Evolutionary conservation across 2,113 vertebrate genomes (phyloP), one percentile per base, ranked within the genome.

Genomic region (Scomber japonicus): DNA sequence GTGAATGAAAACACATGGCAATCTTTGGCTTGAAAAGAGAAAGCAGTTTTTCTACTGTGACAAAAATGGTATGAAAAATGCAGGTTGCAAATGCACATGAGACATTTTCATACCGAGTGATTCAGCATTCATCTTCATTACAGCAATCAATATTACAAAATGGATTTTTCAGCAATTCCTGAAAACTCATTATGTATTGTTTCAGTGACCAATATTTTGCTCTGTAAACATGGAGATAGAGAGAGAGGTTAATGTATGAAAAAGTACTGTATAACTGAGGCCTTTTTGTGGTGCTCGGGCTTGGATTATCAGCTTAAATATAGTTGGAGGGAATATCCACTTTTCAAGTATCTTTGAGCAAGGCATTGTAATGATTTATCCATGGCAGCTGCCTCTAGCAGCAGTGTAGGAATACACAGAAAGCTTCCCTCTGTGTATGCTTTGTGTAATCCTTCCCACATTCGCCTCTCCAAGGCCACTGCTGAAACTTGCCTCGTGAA

Each of bases 41-140:
- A 10, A 53, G 16, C 3, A 12, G 67, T 55, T 9, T 61, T 69
- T 56, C 14, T 10, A 19, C n/a, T 57, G 44, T 46, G 27, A 35
- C 24, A 24, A 55, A 44, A 55, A 53, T 17, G 14, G 21, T 30
- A 27, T 50, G 62, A 77, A 66, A 59, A 84, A 54, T 65, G 16
- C 51, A 51, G 24, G 30, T 56, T 62, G 71, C 57, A 79, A 80
- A 68, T 76, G 82, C 66, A 74, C 57, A 61, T 2, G 40, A 82
- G 71, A 57, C 61, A 57, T 83, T 90, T 90, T 85, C 74, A 87
- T 78, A 74, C 67, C 14, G 71, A 83, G 79, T 35, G 63, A 91
- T 82, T 93, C 83, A 83, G 91, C 88, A 90, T 94, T 92, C 82
- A 85, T 94, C 88, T 91, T 94, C 87, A 92, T 93, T 88, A 90